phyloP scores from a whole-genome alignment of 2,113 vertebrate genomes.

The Onychostoma macrolepis region DNA sequence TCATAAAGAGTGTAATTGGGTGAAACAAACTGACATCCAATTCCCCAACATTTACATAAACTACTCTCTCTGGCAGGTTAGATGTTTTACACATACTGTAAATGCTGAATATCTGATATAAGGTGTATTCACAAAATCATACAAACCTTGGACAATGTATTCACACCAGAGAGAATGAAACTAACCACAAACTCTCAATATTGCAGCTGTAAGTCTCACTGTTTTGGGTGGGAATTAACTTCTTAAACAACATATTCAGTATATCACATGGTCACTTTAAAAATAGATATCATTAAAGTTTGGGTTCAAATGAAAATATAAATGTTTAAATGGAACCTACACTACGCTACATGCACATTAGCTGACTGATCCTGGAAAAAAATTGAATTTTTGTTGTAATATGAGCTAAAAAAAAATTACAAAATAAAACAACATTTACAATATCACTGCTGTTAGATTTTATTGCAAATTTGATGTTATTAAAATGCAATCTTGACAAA shows the following conservation, averaged over 20 bases:
- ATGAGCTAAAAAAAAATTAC: background rate
- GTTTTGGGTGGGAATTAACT: background rate
- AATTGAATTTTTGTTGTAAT: background rate
- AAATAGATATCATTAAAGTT: background rate
- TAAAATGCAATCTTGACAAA: too few relatives aligned
- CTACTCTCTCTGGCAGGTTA: background rate
- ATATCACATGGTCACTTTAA: background rate
- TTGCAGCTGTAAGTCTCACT: background rate
- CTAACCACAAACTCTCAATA: background rate
- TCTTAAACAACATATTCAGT: background rate
- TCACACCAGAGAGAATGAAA: background rate
- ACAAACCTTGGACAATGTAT: background rate
- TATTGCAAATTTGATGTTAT: background rate
- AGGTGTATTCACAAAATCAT: background rate
- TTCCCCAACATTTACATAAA: background rate
- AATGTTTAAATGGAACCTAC: background rate
- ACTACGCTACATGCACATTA: background rate
- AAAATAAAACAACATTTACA: background rate
- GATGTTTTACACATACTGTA: background rate
- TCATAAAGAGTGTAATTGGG: conserved; percentile 15
- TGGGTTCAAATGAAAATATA: background rate
- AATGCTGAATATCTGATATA: background rate
- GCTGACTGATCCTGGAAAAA: background rate
- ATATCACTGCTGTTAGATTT: background rate
- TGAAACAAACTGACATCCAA: conserved; percentile 18